These are phyloP conservation scores for Acromyrmex echinatior DNA, from an alignment of 1,140 invertebrate species.

Conservation along the genomic window DNA sequence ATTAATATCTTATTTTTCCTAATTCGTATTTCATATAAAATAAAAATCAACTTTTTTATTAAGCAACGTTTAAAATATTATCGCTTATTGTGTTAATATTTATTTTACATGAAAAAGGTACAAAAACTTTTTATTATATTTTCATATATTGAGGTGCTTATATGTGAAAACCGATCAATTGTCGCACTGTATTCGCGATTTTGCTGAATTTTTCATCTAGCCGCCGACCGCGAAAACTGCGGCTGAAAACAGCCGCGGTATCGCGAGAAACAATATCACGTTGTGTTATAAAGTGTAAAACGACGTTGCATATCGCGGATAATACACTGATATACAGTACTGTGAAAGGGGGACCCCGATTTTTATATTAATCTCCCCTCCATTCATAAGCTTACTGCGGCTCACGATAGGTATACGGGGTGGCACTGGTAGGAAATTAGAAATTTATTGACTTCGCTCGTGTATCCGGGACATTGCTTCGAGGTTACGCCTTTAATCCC, in stretches of 20 bases:
- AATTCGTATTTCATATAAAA: not conserved
- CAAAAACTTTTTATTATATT: not conserved
- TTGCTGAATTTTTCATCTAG: constrained; percentile 21
- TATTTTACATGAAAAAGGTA: constrained; percentile 15
- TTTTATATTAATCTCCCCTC: constrained; percentile 69
- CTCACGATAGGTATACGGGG: constrained; percentile 41
- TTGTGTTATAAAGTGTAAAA: constrained; percentile 59
- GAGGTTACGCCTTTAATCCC: constrained; percentile 65
- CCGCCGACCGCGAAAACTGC: constrained; percentile 24
- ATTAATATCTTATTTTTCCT: not conserved
- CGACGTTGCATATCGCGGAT: constrained; percentile 58
- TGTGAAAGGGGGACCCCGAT: constrained; percentile 24
- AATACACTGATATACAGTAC: constrained; percentile 59
- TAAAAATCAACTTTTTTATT: not conserved
- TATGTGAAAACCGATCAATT: constrained; percentile 1
- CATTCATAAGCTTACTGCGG: constrained; percentile 50
- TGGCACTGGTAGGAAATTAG: constrained; percentile 69
- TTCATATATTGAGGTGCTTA: constrained; percentile 22
- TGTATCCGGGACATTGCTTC: constrained; percentile 29
- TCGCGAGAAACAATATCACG: constrained; percentile 48
- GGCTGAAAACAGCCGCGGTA: constrained; percentile 34
- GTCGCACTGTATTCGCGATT: constrained; percentile 23
- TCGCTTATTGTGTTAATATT: not conserved
- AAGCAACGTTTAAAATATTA: not conserved
- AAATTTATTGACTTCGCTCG: constrained; percentile 70